Evolutionary conservation across 1,140 invertebrate genomes (phyloP), one percentile per base, ranked within the genome.

Genomic region (Pseudomyrmex flavicornis): DNA sequence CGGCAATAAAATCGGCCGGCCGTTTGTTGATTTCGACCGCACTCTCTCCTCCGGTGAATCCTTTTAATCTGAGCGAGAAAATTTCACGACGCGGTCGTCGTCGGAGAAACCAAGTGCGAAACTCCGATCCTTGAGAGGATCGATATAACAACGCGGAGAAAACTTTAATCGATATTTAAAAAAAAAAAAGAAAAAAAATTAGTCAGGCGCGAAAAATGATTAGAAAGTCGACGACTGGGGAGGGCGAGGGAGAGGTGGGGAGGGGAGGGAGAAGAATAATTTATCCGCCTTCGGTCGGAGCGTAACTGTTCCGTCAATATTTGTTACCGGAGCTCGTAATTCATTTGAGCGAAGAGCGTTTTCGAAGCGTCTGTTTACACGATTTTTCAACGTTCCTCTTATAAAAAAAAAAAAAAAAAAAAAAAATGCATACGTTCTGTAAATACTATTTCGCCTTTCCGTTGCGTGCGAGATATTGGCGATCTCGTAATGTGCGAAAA

Each of bases 1-100:
- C 22, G 80, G 84, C 66, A 76, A 85, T 88, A 89, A 90, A 90
- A 90, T 85, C 77, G 50, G 50, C 54, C 8, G 72, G 82, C 12
- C 26, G 58, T 54, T 46, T 22, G 15, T 26, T 20, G 66, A 69
- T 73, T 50, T 46, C 12, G 56, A 69, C 62, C 46, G 58, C 44
- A 17, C 35, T 65, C 20, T 22, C 20, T 22, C 12, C 8, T 15
- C 3, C 12, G 26, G 20, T n/a, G 15, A 46, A 12, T 8, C 44
- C 5, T 58, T 58, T 75, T 48, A 80, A 80, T 63, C 17, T 48
- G 44, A 44, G 20, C 20, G 20, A 22, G 20, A 44, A 5, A 59
- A 17, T 74, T 35, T 62, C 68, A 20, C 73, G 56, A 74, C 20
- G 59, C 66, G 66, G 15, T 62, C n/a, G 22, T 48, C 35, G 66